Conservation (phyloP, 2,888 invertebrate genomes). For the Lasius platythorax region DNA sequence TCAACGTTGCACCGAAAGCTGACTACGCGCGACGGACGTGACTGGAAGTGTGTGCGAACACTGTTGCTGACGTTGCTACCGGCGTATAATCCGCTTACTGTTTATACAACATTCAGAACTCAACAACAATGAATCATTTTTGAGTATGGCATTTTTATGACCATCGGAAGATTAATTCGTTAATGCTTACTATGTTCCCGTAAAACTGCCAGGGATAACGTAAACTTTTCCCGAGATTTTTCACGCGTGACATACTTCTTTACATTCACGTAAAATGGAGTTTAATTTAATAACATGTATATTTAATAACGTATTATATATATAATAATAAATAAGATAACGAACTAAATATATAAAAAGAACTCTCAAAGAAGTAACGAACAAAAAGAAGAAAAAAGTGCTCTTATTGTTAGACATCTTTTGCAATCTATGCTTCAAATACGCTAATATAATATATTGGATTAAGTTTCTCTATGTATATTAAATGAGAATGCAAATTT, state of each 20-base stretch:
- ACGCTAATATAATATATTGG: neutral
- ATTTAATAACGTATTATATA: neutral
- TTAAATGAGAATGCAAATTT: neutral
- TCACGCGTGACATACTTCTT: neutral
- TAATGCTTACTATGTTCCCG: neutral
- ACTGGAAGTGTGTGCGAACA: constrained; percentile 26
- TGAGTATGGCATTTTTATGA: constrained; percentile 36
- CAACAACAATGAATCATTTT: constrained; percentile 33
- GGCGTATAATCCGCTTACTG: constrained; percentile 36
- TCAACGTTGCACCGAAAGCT: constrained; percentile 8
- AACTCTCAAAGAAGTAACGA: neutral
- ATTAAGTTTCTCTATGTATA: neutral
- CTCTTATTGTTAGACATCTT: neutral
- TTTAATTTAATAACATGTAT: neutral
- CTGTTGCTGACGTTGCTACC: constrained; percentile 30
- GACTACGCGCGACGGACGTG: constrained; percentile 34
- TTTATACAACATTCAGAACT: constrained; percentile 27
- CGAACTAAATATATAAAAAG: neutral
- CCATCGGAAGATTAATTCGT: constrained; percentile 25
- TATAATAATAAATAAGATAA: neutral
- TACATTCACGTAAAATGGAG: neutral
- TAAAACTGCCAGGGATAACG: neutral
- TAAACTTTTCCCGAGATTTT: neutral
- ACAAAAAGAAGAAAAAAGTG: neutral
- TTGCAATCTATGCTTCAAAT: neutral